Percentiles rank a stretch among this genome's conserved stretches.
Conservation (phyloP, 1,140 invertebrate species). For the Hydropsyche tenuis region DNA sequence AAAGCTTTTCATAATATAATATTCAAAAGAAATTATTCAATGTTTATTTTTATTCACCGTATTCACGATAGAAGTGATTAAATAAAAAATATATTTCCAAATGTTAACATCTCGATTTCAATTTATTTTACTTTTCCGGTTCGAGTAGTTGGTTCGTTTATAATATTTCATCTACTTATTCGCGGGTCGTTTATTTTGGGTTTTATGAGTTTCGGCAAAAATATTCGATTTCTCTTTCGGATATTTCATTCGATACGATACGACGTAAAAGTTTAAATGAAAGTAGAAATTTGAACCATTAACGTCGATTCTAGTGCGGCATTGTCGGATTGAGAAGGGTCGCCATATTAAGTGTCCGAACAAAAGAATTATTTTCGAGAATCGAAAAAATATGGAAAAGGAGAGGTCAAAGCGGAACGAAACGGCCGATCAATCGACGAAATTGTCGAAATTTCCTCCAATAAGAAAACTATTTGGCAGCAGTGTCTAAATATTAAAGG, state of each 20-base stretch:
- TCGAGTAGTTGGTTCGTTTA: no score
- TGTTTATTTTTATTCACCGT: no score
- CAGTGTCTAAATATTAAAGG: background rate
- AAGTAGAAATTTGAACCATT: slow-evolving; percentile 13
- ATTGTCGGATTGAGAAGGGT: slow-evolving; percentile 19
- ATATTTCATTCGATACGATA: background rate
- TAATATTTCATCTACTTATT: no score
- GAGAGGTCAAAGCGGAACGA: background rate
- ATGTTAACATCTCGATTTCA: no score
- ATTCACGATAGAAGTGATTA: no score
- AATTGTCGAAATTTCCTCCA: background rate
- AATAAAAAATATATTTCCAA: no score
- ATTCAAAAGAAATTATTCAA: no score
- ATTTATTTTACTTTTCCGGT: no score
- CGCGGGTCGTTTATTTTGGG: no score
- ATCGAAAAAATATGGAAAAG: slow-evolving; percentile 15
- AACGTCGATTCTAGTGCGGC: slow-evolving; percentile 5
- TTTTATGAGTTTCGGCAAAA: no score
- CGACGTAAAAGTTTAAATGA: slow-evolving; percentile 15
- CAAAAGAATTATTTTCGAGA: slow-evolving; percentile 11
- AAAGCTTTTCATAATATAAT: no score
- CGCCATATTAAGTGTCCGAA: slow-evolving; percentile 12
- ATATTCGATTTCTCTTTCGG: background rate
- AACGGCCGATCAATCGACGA: background rate
- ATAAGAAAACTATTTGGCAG: background rate